Evolutionary conservation across 2,888 invertebrate species (phyloP).

Genomic region (Tyria jacobaeae): DNA sequence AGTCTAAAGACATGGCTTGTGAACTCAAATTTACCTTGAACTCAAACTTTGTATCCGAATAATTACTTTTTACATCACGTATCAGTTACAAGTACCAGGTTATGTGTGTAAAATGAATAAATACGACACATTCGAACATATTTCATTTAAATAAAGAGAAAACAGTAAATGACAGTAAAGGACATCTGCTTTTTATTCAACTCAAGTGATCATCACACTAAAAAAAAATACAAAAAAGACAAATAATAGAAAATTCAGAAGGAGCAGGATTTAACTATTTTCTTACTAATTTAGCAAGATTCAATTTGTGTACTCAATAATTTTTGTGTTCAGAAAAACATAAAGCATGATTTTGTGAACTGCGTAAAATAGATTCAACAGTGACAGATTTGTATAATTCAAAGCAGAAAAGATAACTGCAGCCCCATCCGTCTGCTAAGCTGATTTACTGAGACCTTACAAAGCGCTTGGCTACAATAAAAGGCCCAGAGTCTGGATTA

Average conservation of each 20-base stretch:
- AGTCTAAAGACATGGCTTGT: no score
- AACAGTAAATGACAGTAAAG: no score
- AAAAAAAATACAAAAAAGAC: no score
- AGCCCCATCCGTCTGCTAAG: slow-evolving; percentile 77
- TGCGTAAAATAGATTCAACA: slow-evolving; percentile 35
- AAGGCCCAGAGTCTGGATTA: slow-evolving; percentile 74
- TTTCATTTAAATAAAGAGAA: background rate
- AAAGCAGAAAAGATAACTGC: slow-evolving; percentile 70
- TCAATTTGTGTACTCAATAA: background rate
- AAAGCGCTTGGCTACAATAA: slow-evolving; percentile 72
- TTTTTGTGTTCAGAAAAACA: background rate
- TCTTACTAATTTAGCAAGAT: background rate
- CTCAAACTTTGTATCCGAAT: background rate
- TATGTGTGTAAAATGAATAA: background rate
- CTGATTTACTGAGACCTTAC: slow-evolving; percentile 81
- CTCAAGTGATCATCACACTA: no score
- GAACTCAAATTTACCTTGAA: background rate
- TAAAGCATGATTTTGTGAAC: background rate
- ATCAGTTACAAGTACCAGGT: no score
- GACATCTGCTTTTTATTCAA: no score
- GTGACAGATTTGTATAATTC: slow-evolving; percentile 69
- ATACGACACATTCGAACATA: background rate
- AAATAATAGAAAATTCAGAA: no score
- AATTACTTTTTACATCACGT: background rate
- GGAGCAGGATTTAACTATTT: no score